phyloP scores from a whole-genome alignment of 2,113 vertebrate species.

The Notarius quadriscutis region DNA sequence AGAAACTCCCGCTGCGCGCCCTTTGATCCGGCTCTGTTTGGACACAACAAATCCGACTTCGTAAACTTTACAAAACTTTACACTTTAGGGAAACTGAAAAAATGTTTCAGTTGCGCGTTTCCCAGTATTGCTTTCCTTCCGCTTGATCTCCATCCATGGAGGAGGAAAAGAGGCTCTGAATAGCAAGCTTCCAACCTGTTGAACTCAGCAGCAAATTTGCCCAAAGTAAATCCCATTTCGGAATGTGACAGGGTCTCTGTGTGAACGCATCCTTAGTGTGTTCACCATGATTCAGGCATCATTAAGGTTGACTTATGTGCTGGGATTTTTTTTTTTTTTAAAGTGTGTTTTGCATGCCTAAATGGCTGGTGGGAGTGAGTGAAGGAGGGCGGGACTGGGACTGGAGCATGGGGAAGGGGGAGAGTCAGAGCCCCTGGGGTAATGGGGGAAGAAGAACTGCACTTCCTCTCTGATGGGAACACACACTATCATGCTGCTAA shows the following conservation, averaged over 20 bases:
- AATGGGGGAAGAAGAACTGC: constrained; percentile 36
- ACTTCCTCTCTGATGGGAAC: constrained; percentile 66
- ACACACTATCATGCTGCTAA: background rate
- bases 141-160: constrained; percentile 64
- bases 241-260: constrained; percentile 44
- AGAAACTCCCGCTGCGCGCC: background rate
- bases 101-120: background rate
- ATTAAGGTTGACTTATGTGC: constrained; percentile 68
- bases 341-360: constrained; percentile 64
- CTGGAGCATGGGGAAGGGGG: constrained; percentile 58
- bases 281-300: constrained; percentile 68
- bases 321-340: constrained; percentile 4
- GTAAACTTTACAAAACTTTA: background rate
- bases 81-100: background rate
- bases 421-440: constrained; percentile 72
- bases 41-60: background rate
- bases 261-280: constrained; percentile 50
- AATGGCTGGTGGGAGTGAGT: constrained; percentile 69
- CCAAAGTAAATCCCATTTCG: constrained; percentile 55
- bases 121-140: constrained; percentile 5
- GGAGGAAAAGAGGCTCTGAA: constrained; percentile 56
- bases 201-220: constrained; percentile 59
- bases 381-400: constrained; percentile 75
- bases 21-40: background rate
- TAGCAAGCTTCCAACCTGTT: constrained; percentile 61